Evolutionary conservation across 2,797 vertebrate genomes (phyloP).

Genomic region (Leptoclinus maculatus): DNA sequence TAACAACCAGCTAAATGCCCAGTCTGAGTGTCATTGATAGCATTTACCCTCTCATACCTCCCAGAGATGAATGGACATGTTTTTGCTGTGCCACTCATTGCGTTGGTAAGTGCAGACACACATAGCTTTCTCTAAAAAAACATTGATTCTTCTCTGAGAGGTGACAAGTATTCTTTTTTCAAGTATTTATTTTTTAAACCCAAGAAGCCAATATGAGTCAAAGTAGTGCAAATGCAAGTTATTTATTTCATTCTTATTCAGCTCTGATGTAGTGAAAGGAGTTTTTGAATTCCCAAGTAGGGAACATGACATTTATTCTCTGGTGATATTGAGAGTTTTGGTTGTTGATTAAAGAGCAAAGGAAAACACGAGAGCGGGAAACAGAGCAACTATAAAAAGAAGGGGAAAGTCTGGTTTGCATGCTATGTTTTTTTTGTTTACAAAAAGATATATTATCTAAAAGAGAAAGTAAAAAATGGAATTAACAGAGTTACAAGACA

Average conservation of each 20-base stretch:
- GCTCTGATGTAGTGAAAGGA: conserved; percentile 24
- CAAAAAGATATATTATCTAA: conserved; percentile 30
- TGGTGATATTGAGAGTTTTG: conserved; percentile 44
- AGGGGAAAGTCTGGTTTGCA: conserved; percentile 30
- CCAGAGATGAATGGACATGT: conserved; percentile 53
- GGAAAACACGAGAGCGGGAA: conserved; percentile 39
- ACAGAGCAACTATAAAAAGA: conserved; percentile 17
- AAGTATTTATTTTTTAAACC: background rate
- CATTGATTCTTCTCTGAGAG: conserved; percentile 9
- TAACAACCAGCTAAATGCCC: conserved; percentile 65
- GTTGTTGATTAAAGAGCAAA: conserved; percentile 60
- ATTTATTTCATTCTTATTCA: conserved; percentile 23
- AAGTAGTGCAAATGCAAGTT: conserved; percentile 13
- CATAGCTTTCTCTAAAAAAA: conserved; percentile 6
- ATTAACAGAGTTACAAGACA: conserved; percentile 58
- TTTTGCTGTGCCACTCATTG: conserved; percentile 38
- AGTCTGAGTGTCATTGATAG: conserved; percentile 55
- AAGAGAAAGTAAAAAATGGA: conserved; percentile 30
- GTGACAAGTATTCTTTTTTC: background rate
- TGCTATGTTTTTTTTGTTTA: conserved; percentile 29
- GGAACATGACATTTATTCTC: conserved; percentile 62
- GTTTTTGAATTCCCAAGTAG: conserved; percentile 34
- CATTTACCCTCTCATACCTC: conserved; percentile 49
- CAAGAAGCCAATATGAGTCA: background rate
- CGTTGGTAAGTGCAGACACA: conserved; percentile 10